A percentile compares a stretch with the other conserved stretches of the same genome.
Conservation (phyloP, 2,113 vertebrate species). For the Cinclus mexicanus region DNA sequence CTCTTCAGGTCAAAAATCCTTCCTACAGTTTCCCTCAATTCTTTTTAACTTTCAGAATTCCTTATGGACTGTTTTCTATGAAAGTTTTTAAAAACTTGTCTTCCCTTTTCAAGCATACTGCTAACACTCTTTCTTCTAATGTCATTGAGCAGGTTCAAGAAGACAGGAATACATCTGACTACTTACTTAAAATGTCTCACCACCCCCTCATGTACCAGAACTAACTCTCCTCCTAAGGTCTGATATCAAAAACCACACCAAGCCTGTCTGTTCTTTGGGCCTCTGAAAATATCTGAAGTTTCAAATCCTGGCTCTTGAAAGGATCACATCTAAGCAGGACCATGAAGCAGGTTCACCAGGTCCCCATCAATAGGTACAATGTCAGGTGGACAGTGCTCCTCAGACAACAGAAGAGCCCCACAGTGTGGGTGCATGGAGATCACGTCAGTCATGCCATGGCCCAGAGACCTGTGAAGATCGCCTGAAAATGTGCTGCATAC, state of each 20-base stretch:
- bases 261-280: background rate
- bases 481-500: background rate
- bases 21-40: background rate
- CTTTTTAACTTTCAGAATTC: background rate
- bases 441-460: background rate
- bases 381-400: background rate
- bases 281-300: background rate
- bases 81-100: background rate
- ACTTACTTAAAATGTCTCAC: conserved; percentile 6
- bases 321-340: background rate
- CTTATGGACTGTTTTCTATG: background rate
- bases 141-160: background rate
- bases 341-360: background rate
- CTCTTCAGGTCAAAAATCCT: background rate
- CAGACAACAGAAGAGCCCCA: background rate
- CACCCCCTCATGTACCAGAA: background rate
- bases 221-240: background rate
- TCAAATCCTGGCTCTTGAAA: background rate
- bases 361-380: background rate
- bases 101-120: conserved; percentile 4
- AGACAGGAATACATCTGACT: conserved; percentile 17
- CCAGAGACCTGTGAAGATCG: background rate
- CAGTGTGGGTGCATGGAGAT: background rate
- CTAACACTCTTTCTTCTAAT: background rate
- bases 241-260: background rate